A percentile compares a stretch with the other conserved stretches of the same genome.
Conservation (phyloP, 1,140 invertebrate species). For the Drosophila rhopaloa region DNA sequence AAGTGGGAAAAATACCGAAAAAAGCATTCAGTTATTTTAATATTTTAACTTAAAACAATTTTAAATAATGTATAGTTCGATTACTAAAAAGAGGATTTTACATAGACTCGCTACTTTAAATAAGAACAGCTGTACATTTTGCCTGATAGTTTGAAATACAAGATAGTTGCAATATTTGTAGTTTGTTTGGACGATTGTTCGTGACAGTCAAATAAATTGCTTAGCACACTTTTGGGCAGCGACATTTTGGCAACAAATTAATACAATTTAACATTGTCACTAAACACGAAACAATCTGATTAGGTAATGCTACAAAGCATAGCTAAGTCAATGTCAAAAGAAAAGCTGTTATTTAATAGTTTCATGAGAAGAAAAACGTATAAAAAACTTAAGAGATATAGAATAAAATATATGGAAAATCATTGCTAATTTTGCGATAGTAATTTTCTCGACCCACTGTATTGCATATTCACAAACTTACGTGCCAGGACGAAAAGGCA, state of each 20-base stretch:
- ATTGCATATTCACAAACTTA: constrained; percentile 1
- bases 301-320: too few species aligned
- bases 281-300: too few species aligned
- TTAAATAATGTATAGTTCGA: too few species aligned
- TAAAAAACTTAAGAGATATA: too few species aligned
- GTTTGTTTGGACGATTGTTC: neutral
- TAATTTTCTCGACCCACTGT: neutral
- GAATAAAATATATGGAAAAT: neutral
- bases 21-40: too few species aligned
- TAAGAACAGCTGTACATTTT: neutral
- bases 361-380: too few species aligned
- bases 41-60: too few species aligned
- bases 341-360: too few species aligned
- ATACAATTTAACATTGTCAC: too few species aligned
- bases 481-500: constrained; percentile 24
- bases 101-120: neutral
- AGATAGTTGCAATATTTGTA: neutral
- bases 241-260: neutral
- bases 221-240: constrained; percentile 5
- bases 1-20: too few species aligned
- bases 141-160: neutral
- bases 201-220: neutral
- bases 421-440: neutral
- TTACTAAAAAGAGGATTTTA: neutral
- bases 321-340: too few species aligned